Evolutionary conservation across 1,140 invertebrate genomes (phyloP).

Genomic region (Drosophila sulfurigaster): DNA sequence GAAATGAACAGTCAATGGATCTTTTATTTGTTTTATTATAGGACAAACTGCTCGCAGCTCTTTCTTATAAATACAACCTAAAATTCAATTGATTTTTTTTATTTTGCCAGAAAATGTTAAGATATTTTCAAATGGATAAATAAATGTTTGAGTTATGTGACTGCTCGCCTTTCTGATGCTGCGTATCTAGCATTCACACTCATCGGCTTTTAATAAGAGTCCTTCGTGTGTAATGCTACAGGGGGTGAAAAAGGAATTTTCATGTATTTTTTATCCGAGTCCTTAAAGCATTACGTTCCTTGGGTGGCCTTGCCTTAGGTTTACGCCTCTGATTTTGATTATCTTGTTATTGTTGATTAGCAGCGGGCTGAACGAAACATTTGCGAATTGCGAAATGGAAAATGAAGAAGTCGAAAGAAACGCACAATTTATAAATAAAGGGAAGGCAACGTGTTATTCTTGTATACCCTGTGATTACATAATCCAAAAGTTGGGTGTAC

Average conservation of each 20-base stretch:
- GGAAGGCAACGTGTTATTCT: conserved; percentile 8
- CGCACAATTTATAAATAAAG: conserved; percentile 38
- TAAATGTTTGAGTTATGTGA: no score
- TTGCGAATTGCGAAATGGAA: conserved; percentile 3
- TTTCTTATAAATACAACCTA: no score
- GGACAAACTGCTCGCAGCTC: not conserved
- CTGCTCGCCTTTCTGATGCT: no score
- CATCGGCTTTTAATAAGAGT: no score
- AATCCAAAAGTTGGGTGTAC: no score
- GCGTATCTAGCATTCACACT: no score
- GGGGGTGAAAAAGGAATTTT: conserved; percentile 4
- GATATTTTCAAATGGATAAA: no score
- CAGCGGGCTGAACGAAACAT: conserved; percentile 12
- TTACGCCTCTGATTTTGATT: conserved; percentile 35
- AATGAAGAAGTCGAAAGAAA: conserved; percentile 9
- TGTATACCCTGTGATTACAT: not conserved
- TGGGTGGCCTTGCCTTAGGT: not conserved
- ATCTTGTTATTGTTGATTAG: conserved; percentile 53
- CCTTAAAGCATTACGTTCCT: not conserved
- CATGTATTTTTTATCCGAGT: conserved; percentile 9
- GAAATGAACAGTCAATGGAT: not conserved
- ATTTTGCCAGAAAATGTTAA: no score
- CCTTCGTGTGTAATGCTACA: not conserved
- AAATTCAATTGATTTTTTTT: no score
- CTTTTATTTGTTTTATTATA: not conserved